Evolutionary conservation across 2,888 invertebrate genomes (phyloP).

Genomic region (Dichetophora obliterata): DNA sequence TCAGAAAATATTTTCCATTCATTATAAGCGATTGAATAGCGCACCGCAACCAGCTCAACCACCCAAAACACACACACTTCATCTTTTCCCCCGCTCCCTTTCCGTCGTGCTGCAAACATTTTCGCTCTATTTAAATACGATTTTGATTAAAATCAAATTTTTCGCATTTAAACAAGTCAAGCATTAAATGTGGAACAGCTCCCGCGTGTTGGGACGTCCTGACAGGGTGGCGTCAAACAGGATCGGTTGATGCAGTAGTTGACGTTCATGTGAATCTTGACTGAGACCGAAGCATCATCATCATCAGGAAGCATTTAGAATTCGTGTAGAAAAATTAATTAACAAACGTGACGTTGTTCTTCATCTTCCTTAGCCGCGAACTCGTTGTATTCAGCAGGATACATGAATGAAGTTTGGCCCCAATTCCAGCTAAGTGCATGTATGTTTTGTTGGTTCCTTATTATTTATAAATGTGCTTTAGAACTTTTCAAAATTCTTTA

Average conservation of each 20-base stretch:
- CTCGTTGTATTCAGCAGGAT: not conserved
- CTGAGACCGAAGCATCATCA: not conserved
- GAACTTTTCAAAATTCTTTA: no score
- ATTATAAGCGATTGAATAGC: slow-evolving; percentile 27
- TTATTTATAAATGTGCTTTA: no score
- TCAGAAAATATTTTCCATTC: slow-evolving; percentile 8
- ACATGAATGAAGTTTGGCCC: slow-evolving; percentile 15
- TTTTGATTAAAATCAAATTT: slow-evolving; percentile 37
- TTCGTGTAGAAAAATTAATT: slow-evolving; percentile 32
- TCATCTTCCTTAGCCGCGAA: not conserved
- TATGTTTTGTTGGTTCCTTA: no score
- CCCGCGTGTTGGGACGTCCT: not conserved
- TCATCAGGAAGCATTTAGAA: slow-evolving; percentile 3
- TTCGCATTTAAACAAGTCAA: slow-evolving; percentile 25
- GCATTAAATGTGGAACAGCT: slow-evolving; percentile 26
- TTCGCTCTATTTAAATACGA: slow-evolving; percentile 37
- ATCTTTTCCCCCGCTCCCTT: not conserved
- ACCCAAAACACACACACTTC: not conserved
- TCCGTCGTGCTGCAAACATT: not conserved
- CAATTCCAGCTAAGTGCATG: slow-evolving; percentile 7
- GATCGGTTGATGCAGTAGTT: not conserved
- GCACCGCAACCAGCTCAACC: not conserved
- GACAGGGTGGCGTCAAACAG: not conserved
- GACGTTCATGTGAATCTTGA: not conserved
- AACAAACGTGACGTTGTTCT: slow-evolving; percentile 16